Conservation (phyloP, 2,797 vertebrate species). For the Brachyalestes nurse region DNA sequence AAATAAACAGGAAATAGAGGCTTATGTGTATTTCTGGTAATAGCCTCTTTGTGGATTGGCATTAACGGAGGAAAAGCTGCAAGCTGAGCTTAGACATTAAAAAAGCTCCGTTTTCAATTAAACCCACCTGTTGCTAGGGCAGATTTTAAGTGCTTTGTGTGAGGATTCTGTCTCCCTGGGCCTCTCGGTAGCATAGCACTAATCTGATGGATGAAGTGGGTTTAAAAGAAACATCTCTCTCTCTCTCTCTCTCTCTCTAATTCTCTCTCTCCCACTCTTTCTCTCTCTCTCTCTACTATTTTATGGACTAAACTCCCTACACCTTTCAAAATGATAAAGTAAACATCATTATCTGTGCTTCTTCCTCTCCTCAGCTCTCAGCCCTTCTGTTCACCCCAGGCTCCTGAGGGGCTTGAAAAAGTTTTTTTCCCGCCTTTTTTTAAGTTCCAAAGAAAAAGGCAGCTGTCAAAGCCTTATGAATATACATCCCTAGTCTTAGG, state of each 20-base stretch:
- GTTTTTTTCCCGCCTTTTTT: not conserved
- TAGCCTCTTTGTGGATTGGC: slow-evolving; percentile 14
- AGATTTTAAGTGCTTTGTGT: slow-evolving; percentile 48
- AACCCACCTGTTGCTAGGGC: slow-evolving; percentile 41
- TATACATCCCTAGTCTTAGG: not conserved
- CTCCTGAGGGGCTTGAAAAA: slow-evolving; percentile 16
- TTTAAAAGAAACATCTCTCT: slow-evolving; percentile 32
- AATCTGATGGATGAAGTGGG: slow-evolving; percentile 48
- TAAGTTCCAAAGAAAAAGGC: slow-evolving; percentile 38
- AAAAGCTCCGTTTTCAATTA: slow-evolving; percentile 38
- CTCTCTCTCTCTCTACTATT: slow-evolving; percentile 15
- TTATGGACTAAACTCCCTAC: slow-evolving; percentile 40
- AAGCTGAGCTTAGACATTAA: slow-evolving; percentile 35
- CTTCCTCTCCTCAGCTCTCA: slow-evolving; percentile 28
- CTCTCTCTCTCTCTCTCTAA: slow-evolving; percentile 5
- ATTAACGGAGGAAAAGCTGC: slow-evolving; percentile 15
- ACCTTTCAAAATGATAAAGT: slow-evolving; percentile 36
- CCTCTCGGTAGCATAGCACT: slow-evolving; percentile 30
- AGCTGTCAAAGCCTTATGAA: slow-evolving; percentile 33
- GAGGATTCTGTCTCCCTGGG: slow-evolving; percentile 31
- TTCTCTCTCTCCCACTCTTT: not conserved
- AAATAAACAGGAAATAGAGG: slow-evolving; percentile 39
- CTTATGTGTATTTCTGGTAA: slow-evolving; percentile 25
- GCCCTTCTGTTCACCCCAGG: slow-evolving; percentile 38
- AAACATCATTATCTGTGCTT: slow-evolving; percentile 42